Evolutionary conservation across 2,113 vertebrate genomes (phyloP).

Genomic region (Diphyllodes magnificus): DNA sequence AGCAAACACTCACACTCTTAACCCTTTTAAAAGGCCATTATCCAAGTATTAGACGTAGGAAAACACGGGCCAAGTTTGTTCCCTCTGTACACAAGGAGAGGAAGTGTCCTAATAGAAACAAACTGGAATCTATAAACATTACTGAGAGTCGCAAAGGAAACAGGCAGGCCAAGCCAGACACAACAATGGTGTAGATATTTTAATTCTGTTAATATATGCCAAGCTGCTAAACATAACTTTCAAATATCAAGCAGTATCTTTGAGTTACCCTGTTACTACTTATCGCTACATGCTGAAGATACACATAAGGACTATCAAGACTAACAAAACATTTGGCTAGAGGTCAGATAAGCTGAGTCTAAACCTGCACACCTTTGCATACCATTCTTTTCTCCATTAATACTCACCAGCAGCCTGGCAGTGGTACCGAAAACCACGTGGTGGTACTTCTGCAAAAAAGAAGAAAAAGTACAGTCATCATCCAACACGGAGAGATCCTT

Average conservation of each 20-base stretch:
- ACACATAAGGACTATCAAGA: not conserved
- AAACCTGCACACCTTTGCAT: not conserved
- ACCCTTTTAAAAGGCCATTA: not conserved
- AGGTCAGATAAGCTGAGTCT: not conserved
- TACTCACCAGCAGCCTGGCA: slow-evolving; percentile 77
- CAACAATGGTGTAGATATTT: not conserved
- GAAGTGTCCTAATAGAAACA: not conserved
- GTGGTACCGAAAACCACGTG: slow-evolving; percentile 78
- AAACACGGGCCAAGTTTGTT: not conserved
- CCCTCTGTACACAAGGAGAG: not conserved
- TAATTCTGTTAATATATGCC: not conserved
- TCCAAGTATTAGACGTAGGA: not conserved
- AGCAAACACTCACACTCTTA: not conserved
- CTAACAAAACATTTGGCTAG: not conserved
- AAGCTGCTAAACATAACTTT: not conserved
- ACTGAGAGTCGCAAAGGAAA: not conserved
- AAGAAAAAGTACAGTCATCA: not conserved
- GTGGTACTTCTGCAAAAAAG: slow-evolving; percentile 68
- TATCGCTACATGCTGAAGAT: not conserved
- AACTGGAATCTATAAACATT: not conserved
- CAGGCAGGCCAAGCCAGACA: not conserved
- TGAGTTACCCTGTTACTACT: not conserved
- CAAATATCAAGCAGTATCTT: not conserved
- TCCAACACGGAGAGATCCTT: not conserved
- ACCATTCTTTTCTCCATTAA: not conserved